A percentile compares a stretch with the other conserved stretches of the same genome.
Evolutionary conservation across 2,113 vertebrate genomes (phyloP).

Genomic region (Eurypyga helias): DNA sequence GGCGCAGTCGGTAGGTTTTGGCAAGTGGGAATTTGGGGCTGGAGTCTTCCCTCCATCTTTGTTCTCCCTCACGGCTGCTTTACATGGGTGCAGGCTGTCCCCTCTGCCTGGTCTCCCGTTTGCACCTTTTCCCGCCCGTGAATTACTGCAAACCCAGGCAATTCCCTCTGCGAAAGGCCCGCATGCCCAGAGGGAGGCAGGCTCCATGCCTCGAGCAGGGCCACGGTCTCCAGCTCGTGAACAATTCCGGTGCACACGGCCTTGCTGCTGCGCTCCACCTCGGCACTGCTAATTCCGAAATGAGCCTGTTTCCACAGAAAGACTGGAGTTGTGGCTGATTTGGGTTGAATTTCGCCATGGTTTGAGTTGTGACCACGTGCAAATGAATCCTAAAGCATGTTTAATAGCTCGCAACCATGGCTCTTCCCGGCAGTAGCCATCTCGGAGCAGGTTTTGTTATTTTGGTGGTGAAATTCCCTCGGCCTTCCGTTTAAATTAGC

Average conservation of each 20-base stretch:
- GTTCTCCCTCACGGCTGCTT: fast-evolving
- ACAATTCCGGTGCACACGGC: fast-evolving
- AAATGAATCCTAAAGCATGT: background rate
- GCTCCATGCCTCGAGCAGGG: background rate
- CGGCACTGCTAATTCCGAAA: fast-evolving
- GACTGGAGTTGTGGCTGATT: background rate
- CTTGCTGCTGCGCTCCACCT: fast-evolving
- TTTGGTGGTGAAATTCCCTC: background rate
- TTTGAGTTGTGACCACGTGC: background rate
- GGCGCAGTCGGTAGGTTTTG: background rate
- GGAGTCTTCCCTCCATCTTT: background rate
- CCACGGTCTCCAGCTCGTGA: fast-evolving
- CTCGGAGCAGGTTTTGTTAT: background rate
- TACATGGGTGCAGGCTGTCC: background rate
- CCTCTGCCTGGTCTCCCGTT: fast-evolving
- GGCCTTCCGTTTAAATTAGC: background rate
- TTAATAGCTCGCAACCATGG: background rate
- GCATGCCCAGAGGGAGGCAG: fast-evolving
- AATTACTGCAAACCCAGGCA: fast-evolving
- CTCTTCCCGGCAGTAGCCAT: background rate
- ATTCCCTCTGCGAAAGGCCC: background rate
- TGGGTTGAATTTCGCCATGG: background rate
- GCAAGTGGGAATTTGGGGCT: background rate
- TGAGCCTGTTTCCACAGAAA: fast-evolving
- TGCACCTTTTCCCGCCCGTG: fast-evolving